phyloP scores from a whole-genome alignment of 2,888 invertebrate genomes.

The Pediacus dermestoides region DNA sequence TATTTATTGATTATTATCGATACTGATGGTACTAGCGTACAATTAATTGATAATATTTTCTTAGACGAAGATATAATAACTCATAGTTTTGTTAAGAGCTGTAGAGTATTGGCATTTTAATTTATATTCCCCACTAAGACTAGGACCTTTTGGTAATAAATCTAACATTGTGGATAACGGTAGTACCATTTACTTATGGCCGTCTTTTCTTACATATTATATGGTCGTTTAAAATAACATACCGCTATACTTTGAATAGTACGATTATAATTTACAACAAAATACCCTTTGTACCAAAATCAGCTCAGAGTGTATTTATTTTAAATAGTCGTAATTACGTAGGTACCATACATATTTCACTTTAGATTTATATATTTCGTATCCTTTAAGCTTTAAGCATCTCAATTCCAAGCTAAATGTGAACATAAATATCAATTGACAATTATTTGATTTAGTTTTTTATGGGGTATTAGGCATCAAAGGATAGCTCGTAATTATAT shows the following conservation, averaged over 20 bases:
- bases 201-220: slow-evolving; percentile 33
- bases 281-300: slow-evolving; percentile 28
- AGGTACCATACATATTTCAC: too few relatives aligned
- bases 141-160: slow-evolving; percentile 35
- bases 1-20: slow-evolving; percentile 21
- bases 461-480: too few relatives aligned
- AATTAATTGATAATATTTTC: slow-evolving; percentile 25
- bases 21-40: slow-evolving; percentile 17
- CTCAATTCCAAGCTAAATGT: too few relatives aligned
- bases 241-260: slow-evolving; percentile 30
- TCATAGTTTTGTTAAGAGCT: slow-evolving; percentile 21
- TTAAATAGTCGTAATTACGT: too few relatives aligned
- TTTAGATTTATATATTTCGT: too few relatives aligned
- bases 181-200: slow-evolving; percentile 37
- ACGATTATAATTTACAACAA: slow-evolving; percentile 6
- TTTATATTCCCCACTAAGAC: slow-evolving; percentile 31
- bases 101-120: slow-evolving; percentile 27
- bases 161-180: slow-evolving; percentile 35
- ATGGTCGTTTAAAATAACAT: slow-evolving; percentile 32
- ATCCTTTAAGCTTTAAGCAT: too few relatives aligned
- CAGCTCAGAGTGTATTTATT: slow-evolving; percentile 2
- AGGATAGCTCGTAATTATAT: too few relatives aligned
- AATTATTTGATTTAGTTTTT: too few relatives aligned
- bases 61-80: slow-evolving; percentile 18
- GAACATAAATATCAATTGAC: too few relatives aligned